Conservation (phyloP, 92 coral and sea anemone species). For the Nematostella vectensis region DNA sequence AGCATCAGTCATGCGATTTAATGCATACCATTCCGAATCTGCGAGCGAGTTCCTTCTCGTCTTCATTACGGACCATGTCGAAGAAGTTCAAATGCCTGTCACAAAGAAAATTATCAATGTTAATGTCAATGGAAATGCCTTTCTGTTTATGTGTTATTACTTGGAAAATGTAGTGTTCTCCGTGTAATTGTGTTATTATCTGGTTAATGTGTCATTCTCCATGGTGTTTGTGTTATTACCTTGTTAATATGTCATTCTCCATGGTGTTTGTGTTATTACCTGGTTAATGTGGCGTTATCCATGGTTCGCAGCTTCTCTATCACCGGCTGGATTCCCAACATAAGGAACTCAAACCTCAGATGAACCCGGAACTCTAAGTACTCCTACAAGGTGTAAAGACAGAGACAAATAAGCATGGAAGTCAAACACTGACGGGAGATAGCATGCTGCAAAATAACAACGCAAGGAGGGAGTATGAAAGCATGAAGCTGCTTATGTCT, state of each 20-base stretch:
- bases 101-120: background rate
- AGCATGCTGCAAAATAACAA: too few relatives aligned
- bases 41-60: constrained; percentile 87
- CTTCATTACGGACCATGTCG: constrained; percentile 85
- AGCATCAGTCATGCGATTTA: too few relatives aligned
- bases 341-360: constrained; percentile 92
- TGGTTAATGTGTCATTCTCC: too few relatives aligned
- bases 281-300: constrained; percentile 66
- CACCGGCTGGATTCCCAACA: constrained; percentile 98
- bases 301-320: constrained; percentile 86
- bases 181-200: too few relatives aligned
- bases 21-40: constrained; percentile 85
- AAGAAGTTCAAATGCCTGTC: constrained; percentile 88
- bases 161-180: too few relatives aligned
- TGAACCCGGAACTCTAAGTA: constrained; percentile 94
- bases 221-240: too few relatives aligned
- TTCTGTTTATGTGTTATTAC: too few relatives aligned
- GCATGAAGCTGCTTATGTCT: too few relatives aligned
- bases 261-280: too few relatives aligned
- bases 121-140: too few relatives aligned
- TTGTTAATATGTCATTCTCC: too few relatives aligned
- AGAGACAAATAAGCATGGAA: background rate
- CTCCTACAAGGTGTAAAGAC: constrained; percentile 36
- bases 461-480: too few relatives aligned
- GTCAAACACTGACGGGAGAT: background rate